Conservation (phyloP, 2,797 vertebrate species). For the Lycodopsis pacificus region DNA sequence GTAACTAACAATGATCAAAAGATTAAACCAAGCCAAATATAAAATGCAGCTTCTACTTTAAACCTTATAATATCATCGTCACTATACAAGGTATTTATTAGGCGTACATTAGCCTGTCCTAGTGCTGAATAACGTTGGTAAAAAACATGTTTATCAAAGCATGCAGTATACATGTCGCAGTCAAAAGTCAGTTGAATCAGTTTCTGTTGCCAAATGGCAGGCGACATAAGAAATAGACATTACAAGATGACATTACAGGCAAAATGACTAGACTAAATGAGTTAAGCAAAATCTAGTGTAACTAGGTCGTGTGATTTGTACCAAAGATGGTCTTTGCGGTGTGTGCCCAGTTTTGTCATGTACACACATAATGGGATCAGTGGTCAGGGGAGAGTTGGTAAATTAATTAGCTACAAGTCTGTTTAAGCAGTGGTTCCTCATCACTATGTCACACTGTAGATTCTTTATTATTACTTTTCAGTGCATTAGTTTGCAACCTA, state of each 20-base stretch:
- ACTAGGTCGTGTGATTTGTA: not conserved
- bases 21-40: conserved; percentile 11
- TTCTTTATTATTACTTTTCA: not conserved
- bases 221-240: not conserved
- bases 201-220: not conserved
- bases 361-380: not conserved
- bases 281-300: too few species aligned
- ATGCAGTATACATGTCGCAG: conserved; percentile 15
- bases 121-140: conserved; percentile 12
- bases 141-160: conserved; percentile 14
- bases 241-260: not conserved
- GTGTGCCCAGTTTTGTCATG: not conserved
- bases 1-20: not conserved
- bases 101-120: not conserved
- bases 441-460: not conserved
- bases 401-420: not conserved
- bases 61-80: not conserved
- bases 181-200: not conserved
- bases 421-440: not conserved
- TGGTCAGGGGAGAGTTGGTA: not conserved
- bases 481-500: not conserved
- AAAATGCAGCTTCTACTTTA: conserved; percentile 18
- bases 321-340: conserved; percentile 4
- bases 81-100: not conserved
- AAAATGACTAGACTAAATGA: not conserved